Evolutionary conservation across 2,113 vertebrate genomes (phyloP).

Genomic region (Tringa solitaria): DNA sequence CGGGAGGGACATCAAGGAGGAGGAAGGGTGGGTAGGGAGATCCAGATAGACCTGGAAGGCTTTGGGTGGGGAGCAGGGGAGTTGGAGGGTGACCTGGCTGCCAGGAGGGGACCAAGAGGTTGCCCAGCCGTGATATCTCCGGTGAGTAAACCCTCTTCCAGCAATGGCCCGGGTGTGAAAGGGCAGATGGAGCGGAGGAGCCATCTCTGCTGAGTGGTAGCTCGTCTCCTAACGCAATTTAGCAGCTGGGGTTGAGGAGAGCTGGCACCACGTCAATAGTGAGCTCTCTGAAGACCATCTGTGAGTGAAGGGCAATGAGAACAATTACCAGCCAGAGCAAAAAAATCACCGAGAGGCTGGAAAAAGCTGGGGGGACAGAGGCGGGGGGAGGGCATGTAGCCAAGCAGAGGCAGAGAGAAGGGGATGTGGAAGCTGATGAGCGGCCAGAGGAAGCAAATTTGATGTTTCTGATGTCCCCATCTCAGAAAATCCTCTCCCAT

Average conservation of each 20-base stretch:
- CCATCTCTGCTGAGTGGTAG: background rate
- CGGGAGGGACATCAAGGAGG: background rate
- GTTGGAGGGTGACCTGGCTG: background rate
- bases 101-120: background rate
- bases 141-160: background rate
- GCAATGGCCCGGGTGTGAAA: fast-evolving
- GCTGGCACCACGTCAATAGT: slow-evolving; percentile 9
- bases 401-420: background rate
- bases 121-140: background rate
- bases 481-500: background rate
- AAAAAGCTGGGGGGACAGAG: background rate
- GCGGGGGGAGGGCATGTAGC: background rate
- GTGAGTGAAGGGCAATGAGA: slow-evolving; percentile 47
- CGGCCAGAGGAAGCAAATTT: background rate
- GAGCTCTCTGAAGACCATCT: slow-evolving; percentile 41
- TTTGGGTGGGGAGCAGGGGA: background rate
- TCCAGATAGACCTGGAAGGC: background rate
- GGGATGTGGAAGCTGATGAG: background rate
- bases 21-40: slow-evolving; percentile 44
- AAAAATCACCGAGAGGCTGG: background rate
- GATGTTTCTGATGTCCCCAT: background rate
- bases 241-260: slow-evolving; percentile 36
- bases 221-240: background rate
- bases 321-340: slow-evolving; percentile 36
- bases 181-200: background rate